Evolutionary conservation across 2,888 invertebrate genomes (phyloP), one percentile per base, ranked within the genome.

Genomic region (Coelinius sp.): DNA sequence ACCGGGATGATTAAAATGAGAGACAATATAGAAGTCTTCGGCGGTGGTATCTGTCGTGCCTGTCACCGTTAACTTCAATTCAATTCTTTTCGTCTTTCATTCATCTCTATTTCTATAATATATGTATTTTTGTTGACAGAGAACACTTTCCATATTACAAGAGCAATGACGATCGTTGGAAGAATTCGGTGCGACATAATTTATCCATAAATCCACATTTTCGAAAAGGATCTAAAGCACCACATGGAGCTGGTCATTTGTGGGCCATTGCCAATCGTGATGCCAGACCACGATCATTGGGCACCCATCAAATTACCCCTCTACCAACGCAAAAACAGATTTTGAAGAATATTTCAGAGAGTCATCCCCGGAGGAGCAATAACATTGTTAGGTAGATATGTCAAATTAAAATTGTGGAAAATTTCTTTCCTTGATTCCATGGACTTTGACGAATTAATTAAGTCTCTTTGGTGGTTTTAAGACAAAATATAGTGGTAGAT

Each of bases 191-290:
- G 0, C 90, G 96, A 77, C 96, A 96, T 88, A 97, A 97, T 87
- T 89, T 97, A 14, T 96, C 96, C 38, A 97, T 97, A 84, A 97
- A 96, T 88, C 96, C 96, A 0, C 96, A 96, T 88, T 97, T 97
- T 86, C 91, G 93, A 49, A 96, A 97, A 88, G 96, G 96, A 0
- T 93, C 93, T 12, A 93, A 96, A 80, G 95, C 96, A 0, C 91
- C 94, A 0, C 95, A 95, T 80, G 96, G 96, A 1, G 95, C 95
- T 1, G 96, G 96, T 0, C 96, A 97, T 86, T 90, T 96, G 44
- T 97, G 96, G 96, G 95, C 95, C 0, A 91, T 96, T 52, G 95
- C 94, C 0, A 94, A 91, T 82, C 90, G 90, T 12, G 91, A 91
- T 17, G 89, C 88, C 3, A 88, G 89, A 73, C 81, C 82, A 7